These are phyloP conservation scores for Pangasius mekongensis DNA, from an alignment of 2,797 vertebrate species.

Conservation along the genomic window DNA sequence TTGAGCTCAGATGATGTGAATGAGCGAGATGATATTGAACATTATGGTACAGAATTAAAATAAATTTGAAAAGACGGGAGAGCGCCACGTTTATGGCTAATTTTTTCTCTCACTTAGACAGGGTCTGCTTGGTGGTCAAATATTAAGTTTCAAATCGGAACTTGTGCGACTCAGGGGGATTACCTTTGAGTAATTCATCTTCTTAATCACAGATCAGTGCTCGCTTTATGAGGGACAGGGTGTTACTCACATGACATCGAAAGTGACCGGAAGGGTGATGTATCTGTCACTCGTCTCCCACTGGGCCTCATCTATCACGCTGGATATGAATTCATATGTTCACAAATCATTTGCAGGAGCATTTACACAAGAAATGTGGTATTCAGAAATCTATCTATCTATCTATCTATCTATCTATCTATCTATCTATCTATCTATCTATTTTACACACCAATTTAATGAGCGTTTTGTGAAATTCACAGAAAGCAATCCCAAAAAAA, in stretches of 20 bases:
- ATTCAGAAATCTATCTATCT: not conserved
- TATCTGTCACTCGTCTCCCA: not conserved
- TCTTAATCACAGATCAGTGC: not conserved
- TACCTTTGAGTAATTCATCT: conserved; percentile 5
- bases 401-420: too few species aligned
- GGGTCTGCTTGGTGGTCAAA: not conserved
- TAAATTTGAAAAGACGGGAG: not conserved
- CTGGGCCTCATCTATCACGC: not conserved
- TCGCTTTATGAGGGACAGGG: not conserved
- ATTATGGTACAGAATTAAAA: not conserved
- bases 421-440: too few species aligned
- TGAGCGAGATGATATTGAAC: not conserved
- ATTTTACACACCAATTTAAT: not conserved
- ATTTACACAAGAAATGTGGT: not conserved
- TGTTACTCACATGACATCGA: not conserved
- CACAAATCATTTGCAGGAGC: not conserved
- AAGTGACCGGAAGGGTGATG: not conserved
- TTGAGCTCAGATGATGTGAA: not conserved
- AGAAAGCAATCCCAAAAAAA: not conserved
- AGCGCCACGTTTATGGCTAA: not conserved
- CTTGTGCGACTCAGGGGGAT: not conserved
- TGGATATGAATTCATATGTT: not conserved
- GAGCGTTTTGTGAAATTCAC: not conserved
- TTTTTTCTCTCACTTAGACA: not conserved
- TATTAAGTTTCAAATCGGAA: not conserved